Base-by-base conservation (phyloP, 23 tunicate species). In the Halocynthia aurantium region DNA sequence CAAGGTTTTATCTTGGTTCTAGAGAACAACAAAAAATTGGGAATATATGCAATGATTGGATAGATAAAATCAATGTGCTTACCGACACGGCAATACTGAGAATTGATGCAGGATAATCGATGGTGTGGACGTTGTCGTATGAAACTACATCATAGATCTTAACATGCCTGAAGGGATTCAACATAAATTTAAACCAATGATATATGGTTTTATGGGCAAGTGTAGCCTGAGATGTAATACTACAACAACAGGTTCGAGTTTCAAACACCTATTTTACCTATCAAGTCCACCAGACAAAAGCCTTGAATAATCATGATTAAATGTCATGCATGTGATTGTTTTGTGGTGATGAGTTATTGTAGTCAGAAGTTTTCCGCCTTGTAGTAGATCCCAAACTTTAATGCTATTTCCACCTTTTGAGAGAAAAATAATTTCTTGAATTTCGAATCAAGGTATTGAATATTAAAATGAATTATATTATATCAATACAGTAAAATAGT, bases 331-430 rank as follows among this genome's bases (percentile, higher is more conserved):
- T 0, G 96, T 89, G 17, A 89, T 84, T 15, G 96, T 69, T 76
- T 89, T 89, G 68, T 89, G 96, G 75, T 89, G 96, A 72, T 89
- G 72, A 53, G 83, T 80, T 10, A 89, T 80, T 52, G 82, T 84
- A 55, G 96, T 83, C 76, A 89, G 61, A 12, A 85, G 70, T 55
- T 81, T 89, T 13, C 96, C 96, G 2, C 96, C 96, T 76, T 81
- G 88, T 7, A 89, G 61, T n/a, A 84, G 67, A 76, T 89, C 96
- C 96, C 96, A 89, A 13, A 89, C 86, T 80, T 89, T 89, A 6
- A 89, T 80, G 7, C 53, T 52, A 53, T 70, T 84, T 75, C 89
- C 96, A 22, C 95, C 95, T 88, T 56, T 53, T 50, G 61, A 52
- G 21, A 53, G 64, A 60, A n/a, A 60, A 31, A 31, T 31, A 31